Percentiles rank a stretch among this genome's conserved stretches.
phyloP scores from a whole-genome alignment of 2,113 vertebrate species.

The Prinia subflava region DNA sequence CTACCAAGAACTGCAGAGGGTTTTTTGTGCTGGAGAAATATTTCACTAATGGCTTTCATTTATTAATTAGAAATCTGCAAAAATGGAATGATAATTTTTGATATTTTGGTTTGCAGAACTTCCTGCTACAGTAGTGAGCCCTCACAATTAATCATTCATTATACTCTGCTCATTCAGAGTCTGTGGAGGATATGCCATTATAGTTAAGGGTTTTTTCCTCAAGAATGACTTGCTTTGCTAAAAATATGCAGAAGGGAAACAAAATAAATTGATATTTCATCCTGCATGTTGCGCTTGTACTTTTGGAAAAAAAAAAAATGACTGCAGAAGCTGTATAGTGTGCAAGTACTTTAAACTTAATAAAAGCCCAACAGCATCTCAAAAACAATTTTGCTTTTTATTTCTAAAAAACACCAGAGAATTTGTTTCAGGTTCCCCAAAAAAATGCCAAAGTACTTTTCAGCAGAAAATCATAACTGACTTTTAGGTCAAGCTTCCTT shows the following conservation, averaged over 20 bases:
- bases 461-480: background rate
- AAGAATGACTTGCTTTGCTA: background rate
- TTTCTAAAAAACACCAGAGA: background rate
- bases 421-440: background rate
- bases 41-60: background rate
- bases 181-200: background rate
- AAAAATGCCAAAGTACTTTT: background rate
- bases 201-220: background rate
- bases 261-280: background rate
- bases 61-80: background rate
- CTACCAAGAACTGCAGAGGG: background rate
- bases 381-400: background rate
- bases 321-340: background rate
- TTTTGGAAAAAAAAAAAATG: background rate
- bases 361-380: background rate
- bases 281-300: background rate
- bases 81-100: background rate
- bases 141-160: background rate
- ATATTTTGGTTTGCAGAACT: background rate
- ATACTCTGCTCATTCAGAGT: background rate
- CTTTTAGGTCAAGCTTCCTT: background rate
- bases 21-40: background rate
- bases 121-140: background rate
- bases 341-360: background rate
- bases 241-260: background rate